Evolutionary conservation across 37 sponge, comb jelly and placozoan species (phyloP).

Genomic region (Spongilla lacustris): DNA sequence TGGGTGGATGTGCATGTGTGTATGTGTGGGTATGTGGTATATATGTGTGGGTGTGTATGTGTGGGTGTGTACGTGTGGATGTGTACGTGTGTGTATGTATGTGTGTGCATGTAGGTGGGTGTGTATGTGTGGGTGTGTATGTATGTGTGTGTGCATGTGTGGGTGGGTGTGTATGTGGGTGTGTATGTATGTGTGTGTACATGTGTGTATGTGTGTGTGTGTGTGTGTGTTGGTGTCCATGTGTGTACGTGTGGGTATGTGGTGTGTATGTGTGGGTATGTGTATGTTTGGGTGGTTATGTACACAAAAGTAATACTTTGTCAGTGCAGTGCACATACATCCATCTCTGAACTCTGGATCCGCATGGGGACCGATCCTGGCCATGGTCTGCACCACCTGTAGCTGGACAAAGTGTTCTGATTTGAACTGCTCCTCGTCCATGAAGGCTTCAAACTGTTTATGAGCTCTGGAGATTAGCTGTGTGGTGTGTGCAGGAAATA

Average conservation of each 20-base stretch:
- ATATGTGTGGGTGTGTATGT: no score
- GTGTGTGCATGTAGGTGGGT: background rate
- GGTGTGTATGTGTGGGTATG: background rate
- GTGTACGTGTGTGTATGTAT: no score
- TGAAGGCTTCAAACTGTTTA: slow-evolving; percentile 75
- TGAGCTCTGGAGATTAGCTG: slow-evolving; percentile 52
- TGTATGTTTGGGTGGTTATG: background rate
- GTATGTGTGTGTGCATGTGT: background rate
- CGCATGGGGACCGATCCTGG: slow-evolving; percentile 73
- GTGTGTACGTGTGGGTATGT: background rate
- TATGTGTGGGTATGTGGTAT: background rate
- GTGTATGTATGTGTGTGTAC: background rate
- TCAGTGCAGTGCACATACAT: slow-evolving; percentile 49
- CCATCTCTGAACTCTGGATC: slow-evolving; percentile 90
- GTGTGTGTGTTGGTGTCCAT: background rate
- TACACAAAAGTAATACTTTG: no score
- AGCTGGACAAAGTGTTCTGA: slow-evolving; percentile 57
- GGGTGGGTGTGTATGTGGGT: slow-evolving; percentile 22
- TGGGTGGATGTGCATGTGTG: background rate
- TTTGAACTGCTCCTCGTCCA: slow-evolving; percentile 43
- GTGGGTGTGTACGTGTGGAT: no score
- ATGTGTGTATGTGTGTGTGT: background rate
- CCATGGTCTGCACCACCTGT: slow-evolving; percentile 75
- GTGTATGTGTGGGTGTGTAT: background rate
- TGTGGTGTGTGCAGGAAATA: no score